phyloP scores from a whole-genome alignment of 2,113 vertebrate species.

The Merops nubicus region DNA sequence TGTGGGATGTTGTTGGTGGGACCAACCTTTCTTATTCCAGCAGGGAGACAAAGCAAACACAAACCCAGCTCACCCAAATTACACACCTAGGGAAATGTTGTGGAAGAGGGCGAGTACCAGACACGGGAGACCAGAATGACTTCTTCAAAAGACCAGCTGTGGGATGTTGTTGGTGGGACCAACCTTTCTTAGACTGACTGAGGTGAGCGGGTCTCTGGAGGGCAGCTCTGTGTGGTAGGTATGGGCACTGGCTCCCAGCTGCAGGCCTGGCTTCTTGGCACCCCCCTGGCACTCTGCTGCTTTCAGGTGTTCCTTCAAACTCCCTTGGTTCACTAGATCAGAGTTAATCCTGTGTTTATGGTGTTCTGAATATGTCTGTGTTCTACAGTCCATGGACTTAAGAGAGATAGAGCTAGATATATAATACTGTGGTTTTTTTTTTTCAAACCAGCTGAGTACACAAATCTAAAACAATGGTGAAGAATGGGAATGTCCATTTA shows the following conservation, averaged over 20 bases:
- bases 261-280: background rate
- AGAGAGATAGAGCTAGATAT: too few species aligned
- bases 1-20: background rate
- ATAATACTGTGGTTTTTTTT: too few species aligned
- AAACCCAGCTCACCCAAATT: too few species aligned
- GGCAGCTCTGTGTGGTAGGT: accelerated
- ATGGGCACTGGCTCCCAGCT: background rate
- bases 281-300: background rate
- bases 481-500: background rate
- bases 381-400: background rate
- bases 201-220: background rate
- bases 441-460: background rate
- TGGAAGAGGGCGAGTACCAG: too few species aligned
- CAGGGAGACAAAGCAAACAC: too few species aligned
- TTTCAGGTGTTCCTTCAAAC: too few species aligned
- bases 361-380: background rate
- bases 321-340: background rate
- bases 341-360: background rate
- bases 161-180: too few species aligned
- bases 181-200: background rate
- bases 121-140: too few species aligned
- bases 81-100: too few species aligned
- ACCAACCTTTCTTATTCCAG: too few species aligned
- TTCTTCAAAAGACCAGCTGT: too few species aligned
- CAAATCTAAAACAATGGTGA: background rate